Evolutionary conservation across 2,113 vertebrate genomes (phyloP).

Genomic region (Muscicapa adusta): DNA sequence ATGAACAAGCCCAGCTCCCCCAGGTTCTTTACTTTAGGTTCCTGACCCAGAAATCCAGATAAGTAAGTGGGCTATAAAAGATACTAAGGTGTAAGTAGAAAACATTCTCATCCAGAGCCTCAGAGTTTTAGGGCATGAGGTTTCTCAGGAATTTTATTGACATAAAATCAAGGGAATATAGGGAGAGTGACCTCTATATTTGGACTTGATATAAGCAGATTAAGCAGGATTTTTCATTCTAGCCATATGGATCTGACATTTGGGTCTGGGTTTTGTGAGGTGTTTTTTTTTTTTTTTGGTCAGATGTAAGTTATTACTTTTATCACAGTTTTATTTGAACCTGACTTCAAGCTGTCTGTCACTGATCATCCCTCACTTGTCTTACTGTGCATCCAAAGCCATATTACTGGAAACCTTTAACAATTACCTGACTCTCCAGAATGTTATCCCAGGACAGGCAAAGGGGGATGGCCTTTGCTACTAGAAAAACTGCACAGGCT

Average conservation of each 20-base stretch:
- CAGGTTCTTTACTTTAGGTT: background rate
- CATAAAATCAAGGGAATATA: background rate
- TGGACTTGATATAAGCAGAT: background rate
- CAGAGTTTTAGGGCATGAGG: background rate
- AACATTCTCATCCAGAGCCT: background rate
- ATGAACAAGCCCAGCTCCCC: background rate
- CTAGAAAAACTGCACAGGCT: background rate
- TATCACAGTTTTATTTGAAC: background rate
- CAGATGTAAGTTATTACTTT: background rate
- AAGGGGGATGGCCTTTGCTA: background rate
- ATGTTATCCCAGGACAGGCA: background rate
- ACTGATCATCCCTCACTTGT: background rate
- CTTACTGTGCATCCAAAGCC: background rate
- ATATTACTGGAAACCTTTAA: background rate
- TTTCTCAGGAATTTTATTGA: background rate
- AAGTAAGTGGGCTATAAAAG: background rate
- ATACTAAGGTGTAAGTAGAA: background rate
- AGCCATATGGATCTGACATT: background rate
- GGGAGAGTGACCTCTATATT: background rate
- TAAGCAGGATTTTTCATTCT: background rate
- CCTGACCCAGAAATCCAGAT: background rate
- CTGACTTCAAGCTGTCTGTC: background rate
- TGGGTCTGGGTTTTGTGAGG: background rate
- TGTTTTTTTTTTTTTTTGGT: too few relatives aligned
- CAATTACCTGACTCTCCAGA: background rate